Base-by-base conservation (phyloP, 2,797 vertebrate genomes). In the Coreius guichenoti region DNA sequence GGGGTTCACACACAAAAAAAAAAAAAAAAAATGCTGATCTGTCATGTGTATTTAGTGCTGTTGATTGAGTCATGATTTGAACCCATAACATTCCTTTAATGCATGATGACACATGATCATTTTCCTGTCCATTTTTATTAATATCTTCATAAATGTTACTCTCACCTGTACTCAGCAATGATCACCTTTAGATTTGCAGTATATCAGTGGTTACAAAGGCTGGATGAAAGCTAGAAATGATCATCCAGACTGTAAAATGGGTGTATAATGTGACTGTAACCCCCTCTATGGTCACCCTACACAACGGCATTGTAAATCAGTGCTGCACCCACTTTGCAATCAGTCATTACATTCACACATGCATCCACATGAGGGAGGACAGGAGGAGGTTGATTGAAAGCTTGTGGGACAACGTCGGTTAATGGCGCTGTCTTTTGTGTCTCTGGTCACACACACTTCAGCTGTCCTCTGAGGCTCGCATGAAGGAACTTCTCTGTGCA, bases 371-470 rank as follows among this genome's bases (percentile, higher is more conserved):
- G 61, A 61, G 74, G 33, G 56, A 79, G 61, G 49, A 68, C 23
- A 49, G 72, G 67, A 21, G 81, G 33, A 56, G 68, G 58, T 58
- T 83, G 87, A 88, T 75, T 88, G 84, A 88, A 75, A 88, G 87
- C 80, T 73, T 78, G 80, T 56, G 74, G 69, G 78, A 87, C 80
- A 74, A 47, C 54, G 33, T 58, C 31, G 70, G 83, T 79, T 65
- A 76, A 81, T 79, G 31, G 68, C 36, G 69, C 83, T 75, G 65
- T 70, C 45, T 63, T 76, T 82, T 81, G 65, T 85, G 80, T 87
- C 67, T 21, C 79, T 43, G 67, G 83, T 85, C 87, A 88, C 87
- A 86, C 49, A 72, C 67, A 72, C 56, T 65, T 51, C 19, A 9
- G 33, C 86, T 82, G 79, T 78, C 79, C 75, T 80, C 31, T 13